A percentile compares a stretch with the other conserved stretches of the same genome.
Conservation (phyloP, 2,888 invertebrate species). For the Lepidocyrtinus sp. region DNA sequence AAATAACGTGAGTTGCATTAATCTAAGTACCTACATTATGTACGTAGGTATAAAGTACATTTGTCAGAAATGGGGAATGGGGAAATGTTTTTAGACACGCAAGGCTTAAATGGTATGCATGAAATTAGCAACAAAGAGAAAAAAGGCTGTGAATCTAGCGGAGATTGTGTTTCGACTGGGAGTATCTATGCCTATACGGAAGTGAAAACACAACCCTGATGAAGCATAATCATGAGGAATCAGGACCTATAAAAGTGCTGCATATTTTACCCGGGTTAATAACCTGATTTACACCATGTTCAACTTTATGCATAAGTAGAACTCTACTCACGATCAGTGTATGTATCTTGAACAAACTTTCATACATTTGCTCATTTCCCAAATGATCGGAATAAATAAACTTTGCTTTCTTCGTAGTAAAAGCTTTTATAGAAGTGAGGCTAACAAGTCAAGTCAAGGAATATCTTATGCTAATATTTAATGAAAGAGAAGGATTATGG, state of each 20-base stretch:
- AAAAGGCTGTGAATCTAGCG: background rate
- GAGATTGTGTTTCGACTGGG: background rate
- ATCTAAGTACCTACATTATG: background rate
- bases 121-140: too few relatives aligned
- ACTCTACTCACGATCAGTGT: background rate
- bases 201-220: background rate
- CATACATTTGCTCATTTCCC: background rate
- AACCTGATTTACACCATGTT: slow-evolving; percentile 74
- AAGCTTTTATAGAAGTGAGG: background rate
- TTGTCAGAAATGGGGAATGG: background rate
- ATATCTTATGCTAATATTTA: background rate
- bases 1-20: background rate
- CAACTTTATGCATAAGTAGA: background rate
- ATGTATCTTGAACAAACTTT: background rate
- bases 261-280: slow-evolving; percentile 69
- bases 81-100: background rate
- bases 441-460: background rate
- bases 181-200: background rate
- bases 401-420: background rate
- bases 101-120: background rate
- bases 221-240: background rate
- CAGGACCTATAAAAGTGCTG: background rate
- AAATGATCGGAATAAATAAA: background rate
- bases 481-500: background rate
- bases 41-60: background rate